phyloP scores from a whole-genome alignment of 2,797 vertebrate species.

The Remorina albescens region DNA sequence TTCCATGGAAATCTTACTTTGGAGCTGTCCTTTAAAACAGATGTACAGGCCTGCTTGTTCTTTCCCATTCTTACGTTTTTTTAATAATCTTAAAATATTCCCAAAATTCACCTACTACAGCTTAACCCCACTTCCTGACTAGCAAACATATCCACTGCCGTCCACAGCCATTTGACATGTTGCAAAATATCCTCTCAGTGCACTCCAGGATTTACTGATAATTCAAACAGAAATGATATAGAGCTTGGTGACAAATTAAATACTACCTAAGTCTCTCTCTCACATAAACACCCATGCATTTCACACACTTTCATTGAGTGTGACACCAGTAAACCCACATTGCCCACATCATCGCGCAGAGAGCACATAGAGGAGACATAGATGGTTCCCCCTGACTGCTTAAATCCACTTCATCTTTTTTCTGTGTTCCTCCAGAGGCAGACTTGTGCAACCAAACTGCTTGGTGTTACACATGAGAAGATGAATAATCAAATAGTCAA shows the following conservation, averaged over 20 bases:
- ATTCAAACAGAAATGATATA: slow-evolving; percentile 1
- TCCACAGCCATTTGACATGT: not conserved
- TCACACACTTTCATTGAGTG: slow-evolving; percentile 10
- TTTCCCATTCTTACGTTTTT: not conserved
- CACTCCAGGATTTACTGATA: slow-evolving; percentile 9
- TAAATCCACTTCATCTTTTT: slow-evolving; percentile 72
- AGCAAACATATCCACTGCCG: not conserved
- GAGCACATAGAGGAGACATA: slow-evolving; percentile 44
- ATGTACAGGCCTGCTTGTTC: not conserved
- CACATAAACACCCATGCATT: slow-evolving; percentile 3
- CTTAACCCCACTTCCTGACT: not conserved
- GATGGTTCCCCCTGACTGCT: slow-evolving; percentile 58
- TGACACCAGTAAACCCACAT: slow-evolving; percentile 33
- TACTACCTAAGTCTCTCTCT: slow-evolving; percentile 35
- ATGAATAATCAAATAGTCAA: slow-evolving; percentile 76
- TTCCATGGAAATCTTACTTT: not conserved
- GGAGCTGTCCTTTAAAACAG: not conserved
- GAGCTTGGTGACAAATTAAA: slow-evolving; percentile 33
- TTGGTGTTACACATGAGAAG: slow-evolving; percentile 70
- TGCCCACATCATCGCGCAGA: slow-evolving; percentile 49
- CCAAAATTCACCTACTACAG: not conserved
- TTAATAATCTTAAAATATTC: not conserved
- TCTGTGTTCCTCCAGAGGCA: slow-evolving; percentile 63
- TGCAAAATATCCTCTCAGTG: slow-evolving; percentile 2
- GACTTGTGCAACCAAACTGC: slow-evolving; percentile 78